Percentiles rank a stretch among this genome's conserved stretches.
phyloP scores from a whole-genome alignment of 2,888 invertebrate genomes.

The Cheilosia vernalis region DNA sequence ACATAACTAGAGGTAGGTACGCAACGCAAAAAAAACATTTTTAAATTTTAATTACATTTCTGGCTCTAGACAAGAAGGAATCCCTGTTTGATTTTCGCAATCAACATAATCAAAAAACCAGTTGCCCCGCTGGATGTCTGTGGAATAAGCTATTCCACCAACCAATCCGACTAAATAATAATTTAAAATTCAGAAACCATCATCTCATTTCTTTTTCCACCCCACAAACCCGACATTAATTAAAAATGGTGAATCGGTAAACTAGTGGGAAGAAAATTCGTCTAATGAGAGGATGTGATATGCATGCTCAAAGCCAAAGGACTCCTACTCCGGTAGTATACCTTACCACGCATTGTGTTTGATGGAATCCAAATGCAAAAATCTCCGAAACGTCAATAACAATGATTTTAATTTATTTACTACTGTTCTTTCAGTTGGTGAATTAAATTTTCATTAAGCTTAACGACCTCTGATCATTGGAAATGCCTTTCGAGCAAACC shows the following conservation, averaged over 20 bases:
- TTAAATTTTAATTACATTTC: no score
- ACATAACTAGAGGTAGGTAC: no score
- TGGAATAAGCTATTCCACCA: slow-evolving; percentile 16
- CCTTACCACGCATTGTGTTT: neutral
- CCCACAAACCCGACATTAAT: neutral
- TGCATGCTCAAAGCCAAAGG: slow-evolving; percentile 9
- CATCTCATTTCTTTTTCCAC: neutral
- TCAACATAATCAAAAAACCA: slow-evolving; percentile 5
- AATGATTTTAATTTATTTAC: slow-evolving; percentile 16
- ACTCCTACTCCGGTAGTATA: neutral
- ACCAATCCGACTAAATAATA: slow-evolving; percentile 1
- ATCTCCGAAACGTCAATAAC: neutral
- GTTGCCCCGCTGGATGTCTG: neutral
- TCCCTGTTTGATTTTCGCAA: neutral
- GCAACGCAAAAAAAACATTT: no score
- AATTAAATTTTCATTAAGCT: neutral
- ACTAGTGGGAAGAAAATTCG: neutral
- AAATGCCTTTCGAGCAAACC: neutral
- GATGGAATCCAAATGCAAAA: neutral
- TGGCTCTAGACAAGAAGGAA: no score
- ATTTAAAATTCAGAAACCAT: slow-evolving; percentile 15
- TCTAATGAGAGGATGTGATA: neutral
- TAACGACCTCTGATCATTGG: neutral
- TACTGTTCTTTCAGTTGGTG: neutral
- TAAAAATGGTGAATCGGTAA: slow-evolving; percentile 12